These are phyloP conservation scores for Ceyx cyanopectus DNA, from an alignment of 2,113 vertebrate species.

Conservation along the genomic window DNA sequence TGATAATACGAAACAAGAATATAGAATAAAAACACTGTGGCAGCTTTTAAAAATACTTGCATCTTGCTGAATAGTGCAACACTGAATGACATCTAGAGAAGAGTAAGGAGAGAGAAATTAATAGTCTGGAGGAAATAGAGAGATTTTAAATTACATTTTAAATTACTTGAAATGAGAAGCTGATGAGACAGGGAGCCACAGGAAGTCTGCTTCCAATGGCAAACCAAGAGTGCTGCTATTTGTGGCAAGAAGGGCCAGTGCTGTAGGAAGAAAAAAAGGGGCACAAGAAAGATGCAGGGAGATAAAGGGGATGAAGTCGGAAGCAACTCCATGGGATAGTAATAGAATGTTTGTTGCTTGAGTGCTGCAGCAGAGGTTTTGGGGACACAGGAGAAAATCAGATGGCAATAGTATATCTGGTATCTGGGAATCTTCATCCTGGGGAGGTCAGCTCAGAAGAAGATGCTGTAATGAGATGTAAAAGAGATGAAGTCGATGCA, in stretches of 20 bases:
- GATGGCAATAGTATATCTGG: background rate
- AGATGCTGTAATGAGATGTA: constrained; percentile 26
- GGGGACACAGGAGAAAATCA: background rate
- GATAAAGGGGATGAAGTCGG: constrained; percentile 51
- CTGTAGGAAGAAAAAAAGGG: constrained; percentile 35
- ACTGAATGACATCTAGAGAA: constrained; percentile 43
- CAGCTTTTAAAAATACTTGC: constrained; percentile 18
- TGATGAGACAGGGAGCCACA: constrained; percentile 67
- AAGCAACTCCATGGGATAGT: constrained; percentile 47
- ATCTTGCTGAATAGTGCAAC: constrained; percentile 16
- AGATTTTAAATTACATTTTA: constrained; percentile 71
- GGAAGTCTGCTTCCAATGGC: constrained; percentile 68
- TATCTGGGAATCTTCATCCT: constrained; percentile 14
- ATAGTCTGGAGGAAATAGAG: constrained; percentile 68
- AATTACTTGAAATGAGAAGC: constrained; percentile 71
- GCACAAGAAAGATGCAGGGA: constrained; percentile 37
- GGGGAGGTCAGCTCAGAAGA: constrained; percentile 7
- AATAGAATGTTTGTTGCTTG: constrained; percentile 10
- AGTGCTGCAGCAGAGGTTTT: constrained; percentile 30
- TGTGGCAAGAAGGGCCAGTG: constrained; percentile 62
- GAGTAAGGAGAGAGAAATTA: constrained; percentile 65
- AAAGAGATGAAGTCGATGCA: background rate
- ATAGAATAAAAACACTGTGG: constrained; percentile 28
- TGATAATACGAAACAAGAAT: constrained; percentile 29
- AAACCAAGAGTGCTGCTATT: constrained; percentile 72